Evolutionary conservation across 2,797 vertebrate species (phyloP), one percentile per base, ranked within the genome.

Genomic region (Poeciliopsis turneri): DNA sequence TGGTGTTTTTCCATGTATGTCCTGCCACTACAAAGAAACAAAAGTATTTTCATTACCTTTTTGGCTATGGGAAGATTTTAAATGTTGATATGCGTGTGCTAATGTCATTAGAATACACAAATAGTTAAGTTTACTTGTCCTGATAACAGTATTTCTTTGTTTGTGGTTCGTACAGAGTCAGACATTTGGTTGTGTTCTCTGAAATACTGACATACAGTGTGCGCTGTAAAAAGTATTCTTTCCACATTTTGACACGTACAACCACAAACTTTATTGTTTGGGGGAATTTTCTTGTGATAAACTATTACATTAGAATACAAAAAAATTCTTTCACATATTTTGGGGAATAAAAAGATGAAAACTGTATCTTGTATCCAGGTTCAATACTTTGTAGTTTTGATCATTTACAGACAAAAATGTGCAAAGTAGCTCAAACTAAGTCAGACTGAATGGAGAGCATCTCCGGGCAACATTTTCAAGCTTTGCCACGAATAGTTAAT

Each of bases 1-100:
- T 78, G 41, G 30, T 36, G 69, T 76, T 75, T 75, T 28, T 70
- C 11, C 20, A 23, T 75, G 4, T 64, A 28, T 33, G 28, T 74
- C 30, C 36, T 61, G 8, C 69, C 70, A 55, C 74, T 45, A 30
- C 18, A 70, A 53, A 78, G 33, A 75, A 72, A 9, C 5, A 33
- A 74, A n/a, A 59, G 12, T 47, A 25, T 61, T 75, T 77, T 25
- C 33, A 45, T 25, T 16, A 53, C 53, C 28, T 69, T 28, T 72
- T 6, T n/a, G 28, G 39, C 45, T 23, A 7, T 53, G n/a, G 28
- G 13, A 2, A 59, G 46, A 36, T 16, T 61, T 57, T 79, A 20
- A 72, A n/a, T 7, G 30, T 47, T 43, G 12, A 25, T 28, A 25
- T 46, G 23, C 49, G 23, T 47, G 72, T 75, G 43, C 47, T 53